Conservation (phyloP, 2,888 invertebrate genomes). For the Allygus modestus region DNA sequence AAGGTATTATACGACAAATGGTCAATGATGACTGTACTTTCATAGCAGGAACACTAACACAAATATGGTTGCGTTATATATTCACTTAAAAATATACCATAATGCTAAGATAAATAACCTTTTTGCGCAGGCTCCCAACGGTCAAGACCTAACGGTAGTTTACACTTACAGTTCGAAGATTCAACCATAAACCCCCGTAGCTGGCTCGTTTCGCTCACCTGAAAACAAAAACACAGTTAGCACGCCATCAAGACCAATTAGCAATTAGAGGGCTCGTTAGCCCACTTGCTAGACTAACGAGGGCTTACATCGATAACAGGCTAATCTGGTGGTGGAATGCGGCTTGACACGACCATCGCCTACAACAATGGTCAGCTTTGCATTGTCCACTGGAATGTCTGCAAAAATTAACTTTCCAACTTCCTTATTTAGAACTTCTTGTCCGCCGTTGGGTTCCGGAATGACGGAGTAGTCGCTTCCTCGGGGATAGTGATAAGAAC, state of each 20-base stretch:
- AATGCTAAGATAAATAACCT: too few relatives aligned
- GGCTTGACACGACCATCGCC: slow-evolving; percentile 2
- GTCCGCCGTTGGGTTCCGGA: neutral
- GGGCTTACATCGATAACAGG: neutral
- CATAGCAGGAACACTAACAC: too few relatives aligned
- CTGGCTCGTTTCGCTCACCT: slow-evolving; percentile 6
- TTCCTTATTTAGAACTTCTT: slow-evolving; percentile 28
- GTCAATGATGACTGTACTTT: too few relatives aligned
- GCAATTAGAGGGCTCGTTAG: neutral
- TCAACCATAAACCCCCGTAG: neutral
- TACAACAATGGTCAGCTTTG: neutral
- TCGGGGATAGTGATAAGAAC: neutral
- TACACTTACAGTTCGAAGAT: neutral
- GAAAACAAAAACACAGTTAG: slow-evolving; percentile 34
- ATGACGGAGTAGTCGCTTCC: neutral
- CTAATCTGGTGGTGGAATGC: slow-evolving; percentile 13
- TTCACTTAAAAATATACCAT: too few relatives aligned
- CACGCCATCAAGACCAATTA: slow-evolving; percentile 5
- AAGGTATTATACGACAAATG: too few relatives aligned
- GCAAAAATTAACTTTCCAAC: slow-evolving; percentile 21
- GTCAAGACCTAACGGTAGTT: too few relatives aligned
- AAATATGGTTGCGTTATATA: too few relatives aligned
- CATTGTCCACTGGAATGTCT: neutral
- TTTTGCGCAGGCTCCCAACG: too few relatives aligned
- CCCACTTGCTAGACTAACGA: slow-evolving; percentile 23